phyloP scores from a whole-genome alignment of 2,797 vertebrate genomes.

The Falco naumanni region DNA sequence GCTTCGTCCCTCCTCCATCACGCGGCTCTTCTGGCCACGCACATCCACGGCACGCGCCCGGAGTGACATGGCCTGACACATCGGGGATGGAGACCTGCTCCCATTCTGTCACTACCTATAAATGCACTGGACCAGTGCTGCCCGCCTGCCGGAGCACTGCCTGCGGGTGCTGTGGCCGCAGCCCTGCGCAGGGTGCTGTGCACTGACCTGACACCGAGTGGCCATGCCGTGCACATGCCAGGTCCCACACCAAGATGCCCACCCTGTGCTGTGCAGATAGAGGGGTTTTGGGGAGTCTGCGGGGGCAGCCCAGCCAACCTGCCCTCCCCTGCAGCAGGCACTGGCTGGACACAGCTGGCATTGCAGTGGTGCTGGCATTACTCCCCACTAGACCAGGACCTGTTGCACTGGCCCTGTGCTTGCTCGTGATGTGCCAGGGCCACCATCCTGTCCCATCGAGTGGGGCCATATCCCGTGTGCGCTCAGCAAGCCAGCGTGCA shows the following conservation, averaged over 20 bases:
- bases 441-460: fast-evolving
- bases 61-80: neutral
- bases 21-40: neutral
- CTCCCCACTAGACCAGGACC: neutral
- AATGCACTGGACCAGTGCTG: constrained; percentile 3
- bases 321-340: neutral
- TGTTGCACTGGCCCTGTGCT: fast-evolving
- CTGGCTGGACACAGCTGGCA: fast-evolving
- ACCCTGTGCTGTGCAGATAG: neutral
- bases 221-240: fast-evolving
- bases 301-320: neutral
- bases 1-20: fast-evolving
- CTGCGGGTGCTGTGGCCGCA: neutral
- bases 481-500: fast-evolving
- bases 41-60: neutral
- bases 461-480: fast-evolving
- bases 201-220: neutral
- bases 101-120: constrained; percentile 60
- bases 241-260: neutral
- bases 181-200: neutral
- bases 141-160: neutral
- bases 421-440: fast-evolving
- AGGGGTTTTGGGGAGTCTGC: fast-evolving
- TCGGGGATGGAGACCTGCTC: constrained; percentile 33
- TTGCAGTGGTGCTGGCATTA: fast-evolving